Conservation (phyloP, 2,888 invertebrate genomes). For the Plagiodera versicolora region DNA sequence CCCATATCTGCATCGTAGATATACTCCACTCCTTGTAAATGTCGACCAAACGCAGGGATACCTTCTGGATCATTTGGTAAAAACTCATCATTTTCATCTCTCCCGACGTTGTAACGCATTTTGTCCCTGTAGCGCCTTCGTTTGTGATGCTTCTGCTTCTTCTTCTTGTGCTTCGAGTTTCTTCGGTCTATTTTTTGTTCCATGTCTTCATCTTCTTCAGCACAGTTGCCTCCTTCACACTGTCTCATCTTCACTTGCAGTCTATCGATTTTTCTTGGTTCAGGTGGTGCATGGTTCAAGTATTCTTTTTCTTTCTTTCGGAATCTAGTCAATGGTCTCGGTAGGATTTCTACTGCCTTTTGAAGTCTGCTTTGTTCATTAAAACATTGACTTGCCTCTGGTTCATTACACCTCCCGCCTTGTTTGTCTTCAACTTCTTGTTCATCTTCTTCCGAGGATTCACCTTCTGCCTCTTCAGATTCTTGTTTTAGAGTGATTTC, state of each 20-base stretch:
- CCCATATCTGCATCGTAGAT: constrained; percentile 31
- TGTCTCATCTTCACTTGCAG: not conserved
- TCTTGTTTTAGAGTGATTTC: not conserved
- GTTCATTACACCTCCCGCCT: no score
- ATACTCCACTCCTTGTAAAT: constrained; percentile 30
- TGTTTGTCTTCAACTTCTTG: not conserved
- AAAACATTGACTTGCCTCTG: not conserved
- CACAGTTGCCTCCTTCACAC: not conserved
- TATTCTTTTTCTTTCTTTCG: not conserved
- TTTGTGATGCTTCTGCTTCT: not conserved
- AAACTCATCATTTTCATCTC: constrained; percentile 4
- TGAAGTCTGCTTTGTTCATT: not conserved
- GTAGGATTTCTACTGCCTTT: not conserved
- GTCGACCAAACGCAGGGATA: constrained; percentile 28
- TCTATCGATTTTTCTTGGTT: not conserved
- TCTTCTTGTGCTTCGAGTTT: not conserved
- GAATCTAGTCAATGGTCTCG: not conserved
- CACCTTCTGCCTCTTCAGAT: not conserved
- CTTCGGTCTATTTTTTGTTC: not conserved
- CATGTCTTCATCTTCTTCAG: not conserved
- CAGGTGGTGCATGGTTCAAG: not conserved
- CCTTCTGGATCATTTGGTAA: constrained; percentile 15
- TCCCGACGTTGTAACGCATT: not conserved
- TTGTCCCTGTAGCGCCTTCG: not conserved
- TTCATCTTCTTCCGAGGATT: not conserved